Conservation (phyloP, 2,113 vertebrate genomes). For the Plestiodon gilberti region DNA sequence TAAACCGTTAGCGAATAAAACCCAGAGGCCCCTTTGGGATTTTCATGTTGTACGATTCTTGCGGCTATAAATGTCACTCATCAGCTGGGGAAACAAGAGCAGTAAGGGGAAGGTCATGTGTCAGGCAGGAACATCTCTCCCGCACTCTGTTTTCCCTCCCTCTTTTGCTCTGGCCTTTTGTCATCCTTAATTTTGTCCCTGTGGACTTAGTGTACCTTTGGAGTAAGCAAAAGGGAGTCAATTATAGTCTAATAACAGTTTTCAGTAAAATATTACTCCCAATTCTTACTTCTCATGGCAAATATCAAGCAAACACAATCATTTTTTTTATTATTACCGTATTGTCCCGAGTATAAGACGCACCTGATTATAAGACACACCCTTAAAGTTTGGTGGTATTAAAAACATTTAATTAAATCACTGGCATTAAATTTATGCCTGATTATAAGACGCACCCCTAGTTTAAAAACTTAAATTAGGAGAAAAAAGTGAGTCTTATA, state of each 20-base stretch:
- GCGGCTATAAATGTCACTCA: conserved; percentile 42
- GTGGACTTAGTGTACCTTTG: conserved; percentile 28
- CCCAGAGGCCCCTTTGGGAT: background rate
- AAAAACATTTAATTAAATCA: no score
- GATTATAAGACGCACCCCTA: no score
- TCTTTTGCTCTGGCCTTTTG: background rate
- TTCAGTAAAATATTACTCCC: background rate
- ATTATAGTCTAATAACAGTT: conserved; percentile 8
- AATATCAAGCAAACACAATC: background rate
- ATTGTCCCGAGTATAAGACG: no score
- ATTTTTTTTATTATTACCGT: no score
- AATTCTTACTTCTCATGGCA: background rate
- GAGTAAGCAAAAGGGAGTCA: background rate
- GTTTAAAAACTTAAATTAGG: no score
- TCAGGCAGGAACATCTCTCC: background rate
- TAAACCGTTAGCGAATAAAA: conserved; percentile 18
- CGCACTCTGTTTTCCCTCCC: background rate
- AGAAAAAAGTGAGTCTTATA: no score
- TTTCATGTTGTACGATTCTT: background rate
- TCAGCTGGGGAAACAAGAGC: conserved; percentile 22
- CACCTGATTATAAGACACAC: no score
- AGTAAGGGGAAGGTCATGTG: conserved; percentile 2
- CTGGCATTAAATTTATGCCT: no score
- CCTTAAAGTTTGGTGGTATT: no score
- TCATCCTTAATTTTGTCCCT: conserved; percentile 41